A percentile compares a stretch with the other conserved stretches of the same genome.
These are phyloP conservation scores for Plectrocnemia conspersa DNA, from an alignment of 1,140 invertebrate species.

Conservation along the genomic window DNA sequence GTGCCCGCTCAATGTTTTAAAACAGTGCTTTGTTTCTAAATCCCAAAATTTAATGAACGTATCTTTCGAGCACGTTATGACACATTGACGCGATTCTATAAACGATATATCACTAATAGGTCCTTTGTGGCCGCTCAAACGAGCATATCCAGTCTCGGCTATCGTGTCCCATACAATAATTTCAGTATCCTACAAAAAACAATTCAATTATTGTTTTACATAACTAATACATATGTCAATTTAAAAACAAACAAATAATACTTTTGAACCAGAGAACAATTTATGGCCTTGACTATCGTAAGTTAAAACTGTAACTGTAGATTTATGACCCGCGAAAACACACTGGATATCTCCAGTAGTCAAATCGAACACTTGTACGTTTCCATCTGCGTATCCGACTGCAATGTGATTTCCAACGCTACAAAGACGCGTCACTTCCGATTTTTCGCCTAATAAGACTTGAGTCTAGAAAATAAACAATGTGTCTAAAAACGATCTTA, in stretches of 20 bases:
- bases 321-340: conserved; percentile 85
- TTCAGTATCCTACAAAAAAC: conserved; percentile 72
- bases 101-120: conserved; percentile 85
- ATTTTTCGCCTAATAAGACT: conserved; percentile 71
- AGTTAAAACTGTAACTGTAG: conserved; percentile 73
- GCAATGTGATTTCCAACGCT: conserved; percentile 73
- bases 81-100: conserved; percentile 67
- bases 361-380: conserved; percentile 76
- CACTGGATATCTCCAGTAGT: conserved; percentile 64
- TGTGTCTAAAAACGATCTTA: background rate
- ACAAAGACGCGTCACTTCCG: conserved; percentile 67
- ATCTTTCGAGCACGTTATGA: conserved; percentile 91
- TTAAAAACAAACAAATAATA: conserved; percentile 38
- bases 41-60: conserved; percentile 98
- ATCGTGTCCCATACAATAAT: conserved; percentile 94
- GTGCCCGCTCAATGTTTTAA: conserved; percentile 84
- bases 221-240: background rate
- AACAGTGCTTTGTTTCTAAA: conserved; percentile 90
- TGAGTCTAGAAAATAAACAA: conserved; percentile 52
- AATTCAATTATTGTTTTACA: background rate
- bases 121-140: conserved; percentile 90
- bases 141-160: conserved; percentile 80
- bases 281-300: conserved; percentile 77
- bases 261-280: conserved; percentile 83
- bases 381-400: conserved; percentile 88